Percentiles rank a stretch among this genome's conserved stretches.
Conservation (phyloP, 1,140 invertebrate genomes). For the Harpegnathos saltator region DNA sequence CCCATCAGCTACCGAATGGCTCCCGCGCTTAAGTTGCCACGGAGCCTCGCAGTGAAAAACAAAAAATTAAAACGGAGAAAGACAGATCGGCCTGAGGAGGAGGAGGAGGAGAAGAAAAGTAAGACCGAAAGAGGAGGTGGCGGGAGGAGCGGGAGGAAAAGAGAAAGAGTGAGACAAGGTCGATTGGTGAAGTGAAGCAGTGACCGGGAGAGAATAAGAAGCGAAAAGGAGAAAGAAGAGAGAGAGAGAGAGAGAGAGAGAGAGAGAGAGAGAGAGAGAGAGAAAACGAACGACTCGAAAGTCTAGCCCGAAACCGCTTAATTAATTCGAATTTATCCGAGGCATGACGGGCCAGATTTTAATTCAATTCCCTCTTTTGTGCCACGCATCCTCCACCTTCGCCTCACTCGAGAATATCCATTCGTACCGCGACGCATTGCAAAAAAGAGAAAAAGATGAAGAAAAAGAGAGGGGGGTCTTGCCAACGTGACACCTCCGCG, state of each 20-base stretch:
- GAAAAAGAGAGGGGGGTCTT: conserved; percentile 32
- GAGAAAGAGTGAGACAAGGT: too few species aligned
- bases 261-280: too few species aligned
- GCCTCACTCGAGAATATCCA: conserved; percentile 51
- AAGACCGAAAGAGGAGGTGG: background rate
- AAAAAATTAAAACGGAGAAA: conserved; percentile 61
- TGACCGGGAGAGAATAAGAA: conserved; percentile 59
- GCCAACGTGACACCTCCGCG: conserved; percentile 63
- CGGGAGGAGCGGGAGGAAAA: background rate
- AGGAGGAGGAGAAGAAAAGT: conserved; percentile 22
- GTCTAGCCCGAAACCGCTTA: conserved; percentile 81
- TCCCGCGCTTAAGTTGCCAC: conserved; percentile 79
- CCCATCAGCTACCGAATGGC: conserved; percentile 84
- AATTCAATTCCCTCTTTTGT: conserved; percentile 83
- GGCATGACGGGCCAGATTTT: conserved; percentile 83
- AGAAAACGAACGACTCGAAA: conserved; percentile 65
- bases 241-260: background rate
- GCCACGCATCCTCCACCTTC: conserved; percentile 64
- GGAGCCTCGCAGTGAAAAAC: conserved; percentile 73
- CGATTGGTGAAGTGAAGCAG: conserved; percentile 41
- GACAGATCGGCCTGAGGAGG: conserved; percentile 61
- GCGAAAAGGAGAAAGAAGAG: conserved; percentile 25
- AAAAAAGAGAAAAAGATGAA: conserved; percentile 16
- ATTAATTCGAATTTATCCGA: conserved; percentile 85
- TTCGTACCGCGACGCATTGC: conserved; percentile 29